phyloP scores from a whole-genome alignment of 1,140 invertebrate species.

The Monomorium pharaonis region DNA sequence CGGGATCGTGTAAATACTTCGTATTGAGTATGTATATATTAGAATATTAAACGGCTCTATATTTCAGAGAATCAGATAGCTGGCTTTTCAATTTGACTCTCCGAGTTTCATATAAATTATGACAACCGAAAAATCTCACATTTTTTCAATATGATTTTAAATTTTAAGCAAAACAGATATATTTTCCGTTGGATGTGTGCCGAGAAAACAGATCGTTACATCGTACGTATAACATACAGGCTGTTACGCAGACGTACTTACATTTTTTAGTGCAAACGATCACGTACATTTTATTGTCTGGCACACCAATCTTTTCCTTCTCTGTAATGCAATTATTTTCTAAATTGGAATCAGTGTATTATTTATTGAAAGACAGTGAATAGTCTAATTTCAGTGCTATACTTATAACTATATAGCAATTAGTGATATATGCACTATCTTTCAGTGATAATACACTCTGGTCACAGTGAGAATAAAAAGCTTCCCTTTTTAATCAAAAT shows the following conservation, averaged over 20 bases:
- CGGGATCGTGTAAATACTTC: neutral
- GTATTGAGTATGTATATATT: neutral
- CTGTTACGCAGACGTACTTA: neutral
- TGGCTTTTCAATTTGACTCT: neutral
- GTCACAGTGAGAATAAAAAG: too few relatives aligned
- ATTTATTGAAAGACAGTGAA: too few relatives aligned
- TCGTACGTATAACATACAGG: neutral
- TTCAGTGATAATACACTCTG: too few relatives aligned
- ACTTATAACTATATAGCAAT: too few relatives aligned
- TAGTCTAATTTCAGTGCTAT: too few relatives aligned
- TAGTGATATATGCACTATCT: too few relatives aligned
- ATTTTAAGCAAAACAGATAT: neutral
- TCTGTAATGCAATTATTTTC: too few relatives aligned
- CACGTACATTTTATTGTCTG: slow-evolving; percentile 10
- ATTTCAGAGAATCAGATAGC: neutral
- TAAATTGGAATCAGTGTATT: too few relatives aligned
- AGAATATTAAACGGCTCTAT: neutral
- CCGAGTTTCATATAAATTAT: neutral
- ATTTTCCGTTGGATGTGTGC: slow-evolving; percentile 2
- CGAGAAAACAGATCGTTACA: slow-evolving; percentile 21
- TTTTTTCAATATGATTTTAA: neutral
- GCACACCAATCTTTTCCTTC: neutral
- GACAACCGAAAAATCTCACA: neutral
- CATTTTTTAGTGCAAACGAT: neutral
- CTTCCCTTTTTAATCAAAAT: too few relatives aligned